These are phyloP conservation scores for Protonemura montana DNA, from an alignment of 2,888 invertebrate genomes.

Conservation along the genomic window DNA sequence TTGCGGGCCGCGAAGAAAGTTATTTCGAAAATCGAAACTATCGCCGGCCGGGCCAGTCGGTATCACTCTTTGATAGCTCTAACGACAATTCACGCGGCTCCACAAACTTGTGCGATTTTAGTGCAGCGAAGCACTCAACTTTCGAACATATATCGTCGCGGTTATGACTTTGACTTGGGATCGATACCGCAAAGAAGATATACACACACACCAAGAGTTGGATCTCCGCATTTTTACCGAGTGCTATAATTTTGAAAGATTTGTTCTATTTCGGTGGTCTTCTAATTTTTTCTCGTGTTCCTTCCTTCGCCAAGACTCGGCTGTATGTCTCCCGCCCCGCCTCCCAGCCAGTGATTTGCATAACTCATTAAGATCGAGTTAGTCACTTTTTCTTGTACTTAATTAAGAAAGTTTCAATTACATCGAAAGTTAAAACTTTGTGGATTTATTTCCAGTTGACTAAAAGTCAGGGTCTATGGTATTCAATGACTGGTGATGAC, in stretches of 20 bases:
- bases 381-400: slow-evolving; percentile 49
- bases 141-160: not conserved
- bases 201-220: slow-evolving; percentile 23
- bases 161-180: not conserved
- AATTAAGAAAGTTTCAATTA: slow-evolving; percentile 51
- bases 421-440: slow-evolving; percentile 45
- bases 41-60: slow-evolving; percentile 7
- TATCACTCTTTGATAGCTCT: slow-evolving; percentile 34
- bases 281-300: slow-evolving; percentile 35
- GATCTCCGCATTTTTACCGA: not conserved
- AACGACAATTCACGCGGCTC: slow-evolving; percentile 40
- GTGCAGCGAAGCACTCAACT: slow-evolving; percentile 8
- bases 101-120: slow-evolving; percentile 41
- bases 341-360: slow-evolving; percentile 48
- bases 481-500: slow-evolving; percentile 37
- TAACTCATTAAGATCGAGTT: slow-evolving; percentile 51
- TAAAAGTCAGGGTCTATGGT: slow-evolving; percentile 34
- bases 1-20: not conserved
- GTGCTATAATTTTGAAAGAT: slow-evolving; percentile 37
- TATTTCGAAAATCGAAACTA: slow-evolving; percentile 18
- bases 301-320: not conserved
- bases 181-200: slow-evolving; percentile 24
- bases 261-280: slow-evolving; percentile 34
- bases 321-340: not conserved
- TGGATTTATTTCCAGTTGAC: slow-evolving; percentile 47